These are phyloP conservation scores for Eupithecia tripunctaria DNA, from an alignment of 2,888 invertebrate genomes.

Conservation along the genomic window DNA sequence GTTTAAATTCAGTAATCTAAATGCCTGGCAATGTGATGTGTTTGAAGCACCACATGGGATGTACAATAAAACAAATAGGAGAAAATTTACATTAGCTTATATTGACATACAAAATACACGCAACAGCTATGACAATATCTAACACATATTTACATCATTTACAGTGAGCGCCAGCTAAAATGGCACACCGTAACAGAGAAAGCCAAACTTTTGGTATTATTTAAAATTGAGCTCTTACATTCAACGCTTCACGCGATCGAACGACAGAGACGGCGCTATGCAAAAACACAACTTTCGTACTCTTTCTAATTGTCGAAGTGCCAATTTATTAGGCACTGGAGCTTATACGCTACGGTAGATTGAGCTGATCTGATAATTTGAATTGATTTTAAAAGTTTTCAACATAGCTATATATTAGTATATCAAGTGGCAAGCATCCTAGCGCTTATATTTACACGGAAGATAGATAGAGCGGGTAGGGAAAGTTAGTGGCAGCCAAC, in stretches of 20 bases:
- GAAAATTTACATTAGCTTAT: conserved; percentile 79
- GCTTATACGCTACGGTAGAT: conserved; percentile 25
- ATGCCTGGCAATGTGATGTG: not conserved
- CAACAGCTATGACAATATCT: conserved; percentile 61
- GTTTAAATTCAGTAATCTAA: conserved; percentile 1
- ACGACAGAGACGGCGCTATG: not conserved
- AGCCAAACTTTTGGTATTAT: not conserved
- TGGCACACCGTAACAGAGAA: conserved; percentile 18
- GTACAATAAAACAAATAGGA: conserved; percentile 69
- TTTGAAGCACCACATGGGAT: conserved; percentile 22
- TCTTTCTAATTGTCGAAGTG: conserved; percentile 15
- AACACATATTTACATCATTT: conserved; percentile 53
- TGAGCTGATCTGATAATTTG: conserved; percentile 36
- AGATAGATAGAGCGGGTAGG: conserved; percentile 37
- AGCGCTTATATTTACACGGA: conserved; percentile 40
- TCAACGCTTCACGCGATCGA: not conserved
- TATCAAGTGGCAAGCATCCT: conserved; percentile 39
- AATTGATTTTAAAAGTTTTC: conserved; percentile 37
- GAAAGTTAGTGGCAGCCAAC: conserved; percentile 54
- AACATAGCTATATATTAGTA: conserved; percentile 34
- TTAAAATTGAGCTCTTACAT: conserved; percentile 3
- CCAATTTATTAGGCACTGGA: conserved; percentile 31
- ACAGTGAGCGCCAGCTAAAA: conserved; percentile 33
- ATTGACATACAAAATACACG: conserved; percentile 81
- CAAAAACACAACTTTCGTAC: not conserved